These are phyloP conservation scores for Trissoscelio sp. DNA, from an alignment of 2,888 invertebrate species.

Conservation along the genomic window DNA sequence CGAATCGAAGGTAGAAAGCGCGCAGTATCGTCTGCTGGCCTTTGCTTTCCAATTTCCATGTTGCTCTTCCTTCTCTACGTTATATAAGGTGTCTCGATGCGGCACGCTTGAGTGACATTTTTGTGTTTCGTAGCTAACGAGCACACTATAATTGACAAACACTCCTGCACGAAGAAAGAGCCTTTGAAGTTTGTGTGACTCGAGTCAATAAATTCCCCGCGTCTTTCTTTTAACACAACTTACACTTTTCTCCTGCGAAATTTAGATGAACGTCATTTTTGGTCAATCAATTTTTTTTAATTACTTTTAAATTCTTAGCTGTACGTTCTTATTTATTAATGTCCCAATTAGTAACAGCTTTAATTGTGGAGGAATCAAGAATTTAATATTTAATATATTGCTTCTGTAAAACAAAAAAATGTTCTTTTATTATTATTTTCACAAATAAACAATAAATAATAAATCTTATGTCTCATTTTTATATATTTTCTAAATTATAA, in stretches of 20 bases:
- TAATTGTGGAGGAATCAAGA: too few relatives aligned
- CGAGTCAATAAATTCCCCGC: conserved; percentile 52
- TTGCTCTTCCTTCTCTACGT: conserved; percentile 70
- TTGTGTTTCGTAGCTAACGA: conserved; percentile 71
- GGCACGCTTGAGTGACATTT: conserved; percentile 77
- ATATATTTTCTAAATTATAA: too few relatives aligned
- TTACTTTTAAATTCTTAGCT: too few relatives aligned
- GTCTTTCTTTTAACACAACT: conserved; percentile 30
- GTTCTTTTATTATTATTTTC: too few relatives aligned
- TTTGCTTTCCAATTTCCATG: conserved; percentile 80
- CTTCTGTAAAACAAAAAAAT: too few relatives aligned
- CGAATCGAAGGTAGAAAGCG: conserved; percentile 80
- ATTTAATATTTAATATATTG: too few relatives aligned
- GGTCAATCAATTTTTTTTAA: too few relatives aligned
- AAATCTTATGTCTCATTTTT: too few relatives aligned
- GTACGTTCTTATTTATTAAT: too few relatives aligned
- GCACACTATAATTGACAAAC: conserved; percentile 69
- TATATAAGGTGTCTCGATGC: conserved; percentile 76
- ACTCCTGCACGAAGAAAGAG: conserved; percentile 54
- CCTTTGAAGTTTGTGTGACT: conserved; percentile 61
- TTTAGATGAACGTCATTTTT: too few relatives aligned
- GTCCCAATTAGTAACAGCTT: too few relatives aligned
- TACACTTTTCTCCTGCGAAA: conserved; percentile 20
- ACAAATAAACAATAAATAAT: too few relatives aligned
- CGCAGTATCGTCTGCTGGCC: conserved; percentile 82